Percentiles rank a stretch among this genome's conserved stretches.
Evolutionary conservation across 1,140 invertebrate genomes (phyloP).

Genomic region (Trachymyrmex cornetzi): DNA sequence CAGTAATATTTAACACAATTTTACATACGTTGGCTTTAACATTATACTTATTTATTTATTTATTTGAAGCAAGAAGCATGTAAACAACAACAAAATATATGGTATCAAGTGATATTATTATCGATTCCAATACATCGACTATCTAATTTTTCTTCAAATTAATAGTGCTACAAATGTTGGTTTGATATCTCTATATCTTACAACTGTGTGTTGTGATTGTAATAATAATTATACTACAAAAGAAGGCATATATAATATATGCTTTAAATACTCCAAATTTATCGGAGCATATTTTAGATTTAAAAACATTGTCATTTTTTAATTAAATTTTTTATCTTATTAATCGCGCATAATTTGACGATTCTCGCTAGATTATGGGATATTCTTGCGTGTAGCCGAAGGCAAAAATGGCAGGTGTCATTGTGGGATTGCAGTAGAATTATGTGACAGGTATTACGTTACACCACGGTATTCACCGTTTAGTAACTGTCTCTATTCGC

Average conservation of each 20-base stretch:
- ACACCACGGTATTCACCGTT: conserved; percentile 35
- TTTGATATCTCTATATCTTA: neutral
- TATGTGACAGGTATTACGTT: conserved; percentile 54
- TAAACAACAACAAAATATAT: neutral
- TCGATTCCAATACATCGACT: neutral
- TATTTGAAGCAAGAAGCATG: neutral
- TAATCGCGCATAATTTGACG: neutral
- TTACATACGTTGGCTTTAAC: neutral
- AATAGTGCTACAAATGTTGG: neutral
- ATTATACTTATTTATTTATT: conserved; percentile 13
- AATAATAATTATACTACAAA: neutral
- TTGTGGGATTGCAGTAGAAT: conserved; percentile 59
- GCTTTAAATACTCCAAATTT: neutral
- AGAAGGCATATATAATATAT: neutral
- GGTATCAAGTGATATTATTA: neutral
- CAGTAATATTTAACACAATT: neutral
- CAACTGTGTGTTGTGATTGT: neutral
- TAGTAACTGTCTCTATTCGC: neutral
- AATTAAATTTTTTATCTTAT: neutral
- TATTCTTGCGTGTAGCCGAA: conserved; percentile 67
- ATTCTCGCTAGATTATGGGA: conserved; percentile 63
- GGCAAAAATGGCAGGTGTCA: conserved; percentile 69
- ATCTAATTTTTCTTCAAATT: neutral
- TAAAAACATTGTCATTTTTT: neutral
- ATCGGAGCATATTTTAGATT: neutral